Evolutionary conservation across 1,140 invertebrate species (phyloP).

Genomic region (Papilio xuthus): DNA sequence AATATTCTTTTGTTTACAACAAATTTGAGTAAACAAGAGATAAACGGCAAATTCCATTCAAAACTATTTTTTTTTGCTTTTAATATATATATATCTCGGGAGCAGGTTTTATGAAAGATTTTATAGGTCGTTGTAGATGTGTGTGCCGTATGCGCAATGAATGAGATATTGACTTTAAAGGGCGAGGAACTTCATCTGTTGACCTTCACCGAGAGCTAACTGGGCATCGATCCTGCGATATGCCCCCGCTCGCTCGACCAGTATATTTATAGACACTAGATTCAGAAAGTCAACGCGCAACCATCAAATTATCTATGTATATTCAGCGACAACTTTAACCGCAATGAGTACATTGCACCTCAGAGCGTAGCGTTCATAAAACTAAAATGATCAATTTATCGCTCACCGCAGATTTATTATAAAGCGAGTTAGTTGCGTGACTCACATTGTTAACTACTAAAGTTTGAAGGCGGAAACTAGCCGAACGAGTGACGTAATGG

Average conservation of each 20-base stretch:
- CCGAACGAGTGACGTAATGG: conserved; percentile 76
- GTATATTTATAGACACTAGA: conserved; percentile 74
- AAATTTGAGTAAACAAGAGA: not conserved
- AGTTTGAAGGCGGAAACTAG: conserved; percentile 77
- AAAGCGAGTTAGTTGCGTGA: conserved; percentile 67
- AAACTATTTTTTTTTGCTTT: not conserved
- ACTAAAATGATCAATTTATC: conserved; percentile 35
- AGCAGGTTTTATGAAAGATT: conserved; percentile 18
- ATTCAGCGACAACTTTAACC: conserved; percentile 40
- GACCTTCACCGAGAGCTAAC: conserved; percentile 76
- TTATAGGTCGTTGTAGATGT: conserved; percentile 20
- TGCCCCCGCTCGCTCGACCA: conserved; percentile 60
- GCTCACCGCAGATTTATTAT: conserved; percentile 57
- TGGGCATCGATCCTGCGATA: conserved; percentile 73
- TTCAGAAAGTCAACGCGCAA: conserved; percentile 52
- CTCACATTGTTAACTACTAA: conserved; percentile 73
- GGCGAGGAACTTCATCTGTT: conserved; percentile 67
- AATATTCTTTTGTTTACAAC: not conserved
- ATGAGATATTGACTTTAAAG: conserved; percentile 55
- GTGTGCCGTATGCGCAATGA: conserved; percentile 35
- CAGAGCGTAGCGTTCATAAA: conserved; percentile 34
- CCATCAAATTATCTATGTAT: conserved; percentile 38
- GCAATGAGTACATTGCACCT: conserved; percentile 57
- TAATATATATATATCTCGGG: not conserved
- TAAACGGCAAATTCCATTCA: conserved; percentile 8